Conservation (phyloP, 2,113 vertebrate genomes). For the Circaetus cinerascens region DNA sequence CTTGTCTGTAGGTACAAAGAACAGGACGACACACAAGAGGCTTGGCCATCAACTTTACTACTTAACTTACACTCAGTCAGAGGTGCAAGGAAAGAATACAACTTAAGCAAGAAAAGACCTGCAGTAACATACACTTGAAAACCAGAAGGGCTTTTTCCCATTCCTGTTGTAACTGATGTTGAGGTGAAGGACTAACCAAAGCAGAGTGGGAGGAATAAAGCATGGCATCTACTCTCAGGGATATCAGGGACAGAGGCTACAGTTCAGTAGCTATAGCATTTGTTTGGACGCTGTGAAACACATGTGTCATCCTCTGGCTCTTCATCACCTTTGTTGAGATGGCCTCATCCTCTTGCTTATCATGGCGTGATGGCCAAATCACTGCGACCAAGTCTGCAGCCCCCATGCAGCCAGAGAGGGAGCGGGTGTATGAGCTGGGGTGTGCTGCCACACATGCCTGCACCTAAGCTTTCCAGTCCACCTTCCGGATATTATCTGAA, state of each 20-base stretch:
- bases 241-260: not conserved
- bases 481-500: not conserved
- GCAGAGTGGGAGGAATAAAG: not conserved
- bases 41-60: not conserved
- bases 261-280: not conserved
- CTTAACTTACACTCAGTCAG: not conserved
- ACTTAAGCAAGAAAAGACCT: not conserved
- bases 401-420: not conserved
- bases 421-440: not conserved
- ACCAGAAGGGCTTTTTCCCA: not conserved
- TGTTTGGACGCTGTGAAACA: not conserved
- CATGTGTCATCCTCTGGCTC: not conserved
- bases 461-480: not conserved
- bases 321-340: not conserved
- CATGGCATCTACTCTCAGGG: not conserved
- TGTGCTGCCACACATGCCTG: not conserved
- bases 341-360: not conserved
- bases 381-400: not conserved
- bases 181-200: not conserved
- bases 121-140: not conserved
- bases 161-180: not conserved
- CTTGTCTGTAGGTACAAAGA: not conserved
- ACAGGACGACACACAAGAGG: fast-evolving
- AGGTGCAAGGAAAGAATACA: not conserved
- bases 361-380: not conserved